Base-by-base conservation (phyloP, 2,113 vertebrate genomes). In the Terrapene triunguis region DNA sequence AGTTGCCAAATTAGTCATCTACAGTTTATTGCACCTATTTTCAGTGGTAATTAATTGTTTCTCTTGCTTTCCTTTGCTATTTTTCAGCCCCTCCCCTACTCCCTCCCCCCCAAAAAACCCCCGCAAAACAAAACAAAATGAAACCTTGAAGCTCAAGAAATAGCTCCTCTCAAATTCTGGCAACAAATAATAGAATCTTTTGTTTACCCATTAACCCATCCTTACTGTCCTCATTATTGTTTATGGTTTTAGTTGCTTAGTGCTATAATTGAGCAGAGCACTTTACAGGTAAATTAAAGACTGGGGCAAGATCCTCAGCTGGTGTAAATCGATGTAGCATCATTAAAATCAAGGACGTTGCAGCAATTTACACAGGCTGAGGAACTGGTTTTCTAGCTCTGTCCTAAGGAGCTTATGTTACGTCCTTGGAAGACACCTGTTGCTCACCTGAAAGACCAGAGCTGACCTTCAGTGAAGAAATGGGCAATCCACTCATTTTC, bases 1-100 rank as follows among this genome's bases (percentile, higher is more conserved):
- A 74, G 22, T 80, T 95, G 10, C 24, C 29, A 82, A 90, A 90
- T 96, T 92, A 93, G 32, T 25, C 79, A 80, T 32, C 29, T 90
- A 55, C 42, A 81, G 3, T 35, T 91, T 59, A 51, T 82, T 85
- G 25, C 42, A 12, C 47, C 84, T 92, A 24, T n/a, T 93, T 95
- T 92, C 62, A 95, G 54, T 19, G 81, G 27, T 84, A 89, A 59
- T 79, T 57, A n/a, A 81, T 47, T 76, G 3, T 50, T 90, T 59
- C 54, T 55, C 6, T 54, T 84, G 11, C 1, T 96, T 94, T 93
- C 86, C 22, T 17, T 87, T 92, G 87, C 1, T 19, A 57, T 69
- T 12, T 32, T 32, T 65, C 62, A 35, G 13, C 7, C 13, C 2
- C 14, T 35, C 16, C 62, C 14, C 32, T 44, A 44, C 5, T 13